A percentile compares a stretch with the other conserved stretches of the same genome.
phyloP scores from a whole-genome alignment of 2,113 vertebrate genomes.

The Hipposideros armiger region DNA sequence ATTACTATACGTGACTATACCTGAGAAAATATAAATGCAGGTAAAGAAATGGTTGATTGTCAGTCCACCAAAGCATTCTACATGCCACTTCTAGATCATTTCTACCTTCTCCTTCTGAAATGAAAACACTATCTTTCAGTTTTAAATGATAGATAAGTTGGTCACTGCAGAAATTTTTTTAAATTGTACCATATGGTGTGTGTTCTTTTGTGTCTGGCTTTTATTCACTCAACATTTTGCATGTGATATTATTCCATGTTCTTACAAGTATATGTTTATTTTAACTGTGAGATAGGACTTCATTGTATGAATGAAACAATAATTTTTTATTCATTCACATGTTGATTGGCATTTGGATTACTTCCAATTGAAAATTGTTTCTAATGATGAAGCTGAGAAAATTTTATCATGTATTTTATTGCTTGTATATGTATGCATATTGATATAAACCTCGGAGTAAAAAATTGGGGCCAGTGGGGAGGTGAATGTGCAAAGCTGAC shows the following conservation, averaged over 20 bases:
- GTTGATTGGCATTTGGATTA: background rate
- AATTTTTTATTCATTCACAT: background rate
- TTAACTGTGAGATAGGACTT: background rate
- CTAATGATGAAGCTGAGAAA: background rate
- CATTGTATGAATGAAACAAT: background rate
- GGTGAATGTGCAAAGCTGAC: background rate
- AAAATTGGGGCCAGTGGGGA: background rate
- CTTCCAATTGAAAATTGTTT: background rate
- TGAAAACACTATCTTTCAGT: background rate
- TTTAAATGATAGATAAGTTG: background rate
- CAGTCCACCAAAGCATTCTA: background rate
- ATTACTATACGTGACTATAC: too few relatives aligned
- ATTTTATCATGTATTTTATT: background rate
- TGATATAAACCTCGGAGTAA: background rate
- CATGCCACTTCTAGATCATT: background rate
- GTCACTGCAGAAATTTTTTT: background rate
- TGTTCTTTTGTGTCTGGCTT: background rate
- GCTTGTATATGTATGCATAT: background rate
- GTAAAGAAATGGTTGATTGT: background rate
- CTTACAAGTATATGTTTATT: background rate
- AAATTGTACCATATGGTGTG: rapidly evolving
- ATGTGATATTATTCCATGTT: background rate
- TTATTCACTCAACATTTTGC: conserved; percentile 25
- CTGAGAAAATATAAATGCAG: background rate
- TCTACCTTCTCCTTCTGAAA: background rate